Percentiles rank a stretch among this genome's conserved stretches.
phyloP scores from a whole-genome alignment of 2,113 vertebrate species.

The Polypterus senegalus region DNA sequence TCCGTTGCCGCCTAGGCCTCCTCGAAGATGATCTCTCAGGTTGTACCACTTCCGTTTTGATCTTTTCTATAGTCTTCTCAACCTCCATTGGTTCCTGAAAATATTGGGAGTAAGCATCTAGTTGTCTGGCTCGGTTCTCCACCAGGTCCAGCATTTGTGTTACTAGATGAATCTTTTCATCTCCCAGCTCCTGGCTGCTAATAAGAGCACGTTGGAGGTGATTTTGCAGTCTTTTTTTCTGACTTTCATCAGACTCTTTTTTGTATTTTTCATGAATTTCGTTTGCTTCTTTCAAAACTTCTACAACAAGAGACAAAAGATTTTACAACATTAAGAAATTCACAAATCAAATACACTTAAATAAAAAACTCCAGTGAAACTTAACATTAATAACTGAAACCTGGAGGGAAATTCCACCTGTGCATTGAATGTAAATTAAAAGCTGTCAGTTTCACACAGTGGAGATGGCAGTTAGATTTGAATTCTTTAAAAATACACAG shows the following conservation, averaged over 20 bases:
- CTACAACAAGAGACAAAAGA: slow-evolving; percentile 41
- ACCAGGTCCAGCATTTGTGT: slow-evolving; percentile 92
- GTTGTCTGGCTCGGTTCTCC: slow-evolving; percentile 87
- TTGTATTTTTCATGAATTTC: slow-evolving; percentile 88
- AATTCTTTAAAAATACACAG: too few relatives aligned
- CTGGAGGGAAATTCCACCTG: too few relatives aligned
- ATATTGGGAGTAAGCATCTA: slow-evolving; percentile 80
- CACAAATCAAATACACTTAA: slow-evolving; percentile 9
- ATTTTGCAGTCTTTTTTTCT: slow-evolving; percentile 81
- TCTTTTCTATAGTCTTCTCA: slow-evolving; percentile 54
- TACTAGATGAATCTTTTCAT: slow-evolving; percentile 94
- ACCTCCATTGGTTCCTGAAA: slow-evolving; percentile 70
- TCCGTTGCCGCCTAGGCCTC: slow-evolving; percentile 78
- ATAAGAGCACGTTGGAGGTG: slow-evolving; percentile 89
- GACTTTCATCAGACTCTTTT: slow-evolving; percentile 69
- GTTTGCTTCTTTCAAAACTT: slow-evolving; percentile 91
- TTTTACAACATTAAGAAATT: neutral
- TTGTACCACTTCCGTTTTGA: slow-evolving; percentile 42
- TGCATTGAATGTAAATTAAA: too few relatives aligned
- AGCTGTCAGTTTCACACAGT: too few relatives aligned
- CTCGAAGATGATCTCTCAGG: slow-evolving; percentile 68
- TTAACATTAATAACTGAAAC: too few relatives aligned
- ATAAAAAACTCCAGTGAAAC: neutral
- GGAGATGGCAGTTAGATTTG: too few relatives aligned
- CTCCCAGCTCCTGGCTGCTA: slow-evolving; percentile 87